Evolutionary conservation across 2,888 invertebrate genomes (phyloP).

Genomic region (Drosophila pseudotalamancana): DNA sequence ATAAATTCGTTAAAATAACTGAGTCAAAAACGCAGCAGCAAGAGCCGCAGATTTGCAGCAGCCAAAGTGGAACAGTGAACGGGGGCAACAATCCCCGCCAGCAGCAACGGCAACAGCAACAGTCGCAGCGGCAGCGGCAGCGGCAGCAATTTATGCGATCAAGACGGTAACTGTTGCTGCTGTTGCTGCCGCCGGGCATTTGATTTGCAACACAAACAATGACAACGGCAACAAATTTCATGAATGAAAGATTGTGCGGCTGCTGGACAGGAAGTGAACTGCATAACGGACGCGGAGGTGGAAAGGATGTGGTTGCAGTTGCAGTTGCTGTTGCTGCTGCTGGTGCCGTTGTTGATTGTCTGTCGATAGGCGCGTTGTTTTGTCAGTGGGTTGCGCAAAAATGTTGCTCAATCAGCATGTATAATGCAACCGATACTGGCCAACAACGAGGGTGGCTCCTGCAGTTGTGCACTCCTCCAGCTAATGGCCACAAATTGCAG

Average conservation of each 20-base stretch:
- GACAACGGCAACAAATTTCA: constrained; percentile 81
- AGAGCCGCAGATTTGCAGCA: constrained; percentile 58
- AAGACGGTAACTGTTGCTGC: constrained; percentile 44
- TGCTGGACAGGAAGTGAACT: constrained; percentile 74
- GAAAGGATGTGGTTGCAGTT: constrained; percentile 75
- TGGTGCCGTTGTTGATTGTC: constrained; percentile 61
- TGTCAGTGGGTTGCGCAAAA: constrained; percentile 79
- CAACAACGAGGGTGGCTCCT: constrained; percentile 72
- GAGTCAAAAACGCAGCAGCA: constrained; percentile 67
- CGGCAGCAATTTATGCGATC: constrained; percentile 69
- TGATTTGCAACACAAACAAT: constrained; percentile 81
- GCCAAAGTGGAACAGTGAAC: constrained; percentile 69
- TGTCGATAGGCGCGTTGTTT: constrained; percentile 77
- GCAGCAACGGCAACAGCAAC: constrained; percentile 45
- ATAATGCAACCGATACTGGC: constrained; percentile 68
- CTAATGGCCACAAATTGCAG: constrained; percentile 54
- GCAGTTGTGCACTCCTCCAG: constrained; percentile 48
- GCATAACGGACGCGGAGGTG: constrained; percentile 80
- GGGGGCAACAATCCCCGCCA: constrained; percentile 65
- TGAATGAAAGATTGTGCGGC: constrained; percentile 76
- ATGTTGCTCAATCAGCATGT: constrained; percentile 80
- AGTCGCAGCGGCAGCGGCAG: constrained; percentile 52
- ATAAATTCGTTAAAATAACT: constrained; percentile 81
- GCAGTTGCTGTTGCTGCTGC: too few relatives aligned
- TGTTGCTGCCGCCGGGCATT: constrained; percentile 69